Evolutionary conservation across 2,797 vertebrate species (phyloP).

Genomic region (Malacoraja senta): DNA sequence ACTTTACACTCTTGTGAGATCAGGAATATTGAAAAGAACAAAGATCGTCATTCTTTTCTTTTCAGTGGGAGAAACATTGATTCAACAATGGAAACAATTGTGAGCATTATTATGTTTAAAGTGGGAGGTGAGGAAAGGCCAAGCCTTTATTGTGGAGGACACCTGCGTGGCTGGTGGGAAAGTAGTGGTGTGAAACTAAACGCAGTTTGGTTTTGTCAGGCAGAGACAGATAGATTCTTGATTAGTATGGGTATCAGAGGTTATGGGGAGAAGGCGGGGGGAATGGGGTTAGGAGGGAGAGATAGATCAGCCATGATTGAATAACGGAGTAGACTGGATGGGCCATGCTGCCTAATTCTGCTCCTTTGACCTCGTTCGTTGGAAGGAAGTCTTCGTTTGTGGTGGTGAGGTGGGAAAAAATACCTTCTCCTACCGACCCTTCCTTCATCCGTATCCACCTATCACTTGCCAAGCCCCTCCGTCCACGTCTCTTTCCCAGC

Average conservation of each 20-base stretch:
- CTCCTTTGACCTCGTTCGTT: too few species aligned
- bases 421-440: too few species aligned
- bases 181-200: conserved; percentile 1
- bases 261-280: background rate
- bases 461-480: too few species aligned
- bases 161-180: conserved; percentile 28
- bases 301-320: background rate
- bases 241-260: too few species aligned
- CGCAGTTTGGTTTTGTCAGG: background rate
- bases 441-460: too few species aligned
- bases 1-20: conserved; percentile 21
- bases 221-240: too few species aligned
- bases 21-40: conserved; percentile 28
- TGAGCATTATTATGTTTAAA: conserved; percentile 21
- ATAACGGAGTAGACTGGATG: too few species aligned
- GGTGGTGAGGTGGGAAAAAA: background rate
- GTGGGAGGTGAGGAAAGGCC: conserved; percentile 29
- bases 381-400: background rate
- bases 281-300: background rate
- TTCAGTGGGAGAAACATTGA: conserved; percentile 3
- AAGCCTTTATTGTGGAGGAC: conserved; percentile 27
- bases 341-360: too few species aligned
- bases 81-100: conserved; percentile 31
- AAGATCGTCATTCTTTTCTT: background rate
- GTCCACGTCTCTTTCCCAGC: too few species aligned